Base-by-base conservation (phyloP, 2,888 invertebrate genomes). In the Muschampia staudingeri region DNA sequence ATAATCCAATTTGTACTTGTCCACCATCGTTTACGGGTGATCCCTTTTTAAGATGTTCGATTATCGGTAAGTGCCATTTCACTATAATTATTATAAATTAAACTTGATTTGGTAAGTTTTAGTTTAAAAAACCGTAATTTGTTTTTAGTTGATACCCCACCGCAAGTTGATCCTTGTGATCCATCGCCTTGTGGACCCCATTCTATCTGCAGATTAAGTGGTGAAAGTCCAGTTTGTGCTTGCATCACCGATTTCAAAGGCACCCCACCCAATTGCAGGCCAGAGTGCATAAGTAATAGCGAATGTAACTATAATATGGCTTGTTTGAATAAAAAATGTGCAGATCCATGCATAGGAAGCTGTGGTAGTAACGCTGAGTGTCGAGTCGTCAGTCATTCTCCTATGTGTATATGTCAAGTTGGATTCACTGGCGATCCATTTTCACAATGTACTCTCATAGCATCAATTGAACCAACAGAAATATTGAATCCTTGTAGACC, bases 131-230 rank as follows among this genome's bases (percentile, higher is more conserved):
- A 9, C 11, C 9, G 7, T 25, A 25, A 8, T 44, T 37, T 40
- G 8, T 48, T 89, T 88, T 72, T 76, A 89, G 89, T 88, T 71
- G 85, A 84, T 72, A 81, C 78, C 72, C 94, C 93, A 84, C 87
- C 89, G 86, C 94, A 95, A 86, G 89, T 93, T 44, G 95, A 98
- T 91, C 97, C 97, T 70, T 98, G 98, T 91, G 97, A 97, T 85
- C 98, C 98, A 75, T 98, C 98, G 56, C 98, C 98, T 2, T 99
- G 99, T 91, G 99, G 98, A 40, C 97, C 98, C 0, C 97, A 98
- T 91, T 97, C 98, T 0, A 97, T 98, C 88, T 98, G 98, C 90
- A 97, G 97, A 93, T 95, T 98, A 77, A 96, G 97, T 56, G 98
- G 98, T 37, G 97, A 98, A 83, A 97, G 97, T 73, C 98, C 98